Base-by-base conservation (phyloP, 2,113 vertebrate species). In the Argyrosomus japonicus region DNA sequence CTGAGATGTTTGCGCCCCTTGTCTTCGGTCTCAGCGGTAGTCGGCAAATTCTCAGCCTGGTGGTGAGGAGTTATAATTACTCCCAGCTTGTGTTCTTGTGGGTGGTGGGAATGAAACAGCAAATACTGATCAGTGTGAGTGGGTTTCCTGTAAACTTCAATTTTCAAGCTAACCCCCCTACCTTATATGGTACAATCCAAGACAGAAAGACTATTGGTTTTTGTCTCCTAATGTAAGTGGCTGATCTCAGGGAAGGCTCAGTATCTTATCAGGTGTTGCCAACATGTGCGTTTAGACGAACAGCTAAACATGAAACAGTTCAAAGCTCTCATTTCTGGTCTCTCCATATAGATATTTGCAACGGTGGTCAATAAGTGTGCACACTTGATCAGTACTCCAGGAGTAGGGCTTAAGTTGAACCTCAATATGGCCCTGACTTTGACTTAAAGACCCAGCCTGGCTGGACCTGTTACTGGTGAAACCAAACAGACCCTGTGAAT, bases 11-110 rank as follows among this genome's bases (percentile, higher is more conserved):
- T 69, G 73, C 21, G 1, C 19, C 68, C 23, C 81, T 83, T 74
- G 58, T 76, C 68, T 82, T 82, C 3, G 13, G 21, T 79, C 70
- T 78, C 85, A 80, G 80, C 64, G 17, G 68, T 47, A 48, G 85
- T 75, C 53, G 45, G 67, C 81, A 74, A 75, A 77, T 88, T 86
- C 81, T 77, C 82, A 81, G 79, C 43, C 64, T 56, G 82, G 27
- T 62, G 79, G 81, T 80, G 82, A 81, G 77, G 79, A 88, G 84
- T 80, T 86, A 90, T 88, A 88, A 88, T 91, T 88, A 88, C 84
- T 91, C 79, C 63, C 84, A 88, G 88, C 79, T 85, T 91, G 81
- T 71, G 77, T 85, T 81, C 64, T 58, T 56, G 86, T 88, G 86
- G 88, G 86, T 83, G 84, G 70, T 87, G 81, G 67, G 77, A 87